phyloP scores from a whole-genome alignment of 2,113 vertebrate species.

The Oceanites oceanicus region DNA sequence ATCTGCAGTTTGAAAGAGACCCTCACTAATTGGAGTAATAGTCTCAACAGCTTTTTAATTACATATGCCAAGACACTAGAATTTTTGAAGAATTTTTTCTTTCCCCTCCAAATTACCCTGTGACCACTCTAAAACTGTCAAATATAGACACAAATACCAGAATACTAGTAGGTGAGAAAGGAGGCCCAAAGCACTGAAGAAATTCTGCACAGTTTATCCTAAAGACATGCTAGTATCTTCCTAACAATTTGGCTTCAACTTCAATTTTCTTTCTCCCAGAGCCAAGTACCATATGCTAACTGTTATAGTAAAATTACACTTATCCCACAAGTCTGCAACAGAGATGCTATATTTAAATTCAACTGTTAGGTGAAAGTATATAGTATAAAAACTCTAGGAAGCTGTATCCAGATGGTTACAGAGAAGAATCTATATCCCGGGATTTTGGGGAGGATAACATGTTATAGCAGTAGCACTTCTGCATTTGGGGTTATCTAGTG shows the following conservation, averaged over 20 bases:
- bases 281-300: constrained; percentile 36
- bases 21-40: background rate
- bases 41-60: background rate
- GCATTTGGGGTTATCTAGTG: background rate
- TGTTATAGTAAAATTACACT: constrained; percentile 21
- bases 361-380: constrained; percentile 27
- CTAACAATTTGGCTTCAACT: constrained; percentile 30
- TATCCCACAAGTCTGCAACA: background rate
- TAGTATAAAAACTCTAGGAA: constrained; percentile 15
- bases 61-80: background rate
- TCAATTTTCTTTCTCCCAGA: background rate
- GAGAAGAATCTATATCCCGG: background rate
- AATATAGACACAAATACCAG: background rate
- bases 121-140: background rate
- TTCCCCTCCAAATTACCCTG: background rate
- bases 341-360: constrained; percentile 53
- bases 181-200: background rate
- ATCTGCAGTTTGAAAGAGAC: background rate
- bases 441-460: background rate
- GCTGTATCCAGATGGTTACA: background rate
- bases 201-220: background rate
- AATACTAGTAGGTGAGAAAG: background rate
- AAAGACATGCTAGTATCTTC: background rate
- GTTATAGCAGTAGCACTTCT: background rate
- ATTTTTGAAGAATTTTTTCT: background rate